Conservation (phyloP, 2,797 vertebrate species). For the Chromis chromis region DNA sequence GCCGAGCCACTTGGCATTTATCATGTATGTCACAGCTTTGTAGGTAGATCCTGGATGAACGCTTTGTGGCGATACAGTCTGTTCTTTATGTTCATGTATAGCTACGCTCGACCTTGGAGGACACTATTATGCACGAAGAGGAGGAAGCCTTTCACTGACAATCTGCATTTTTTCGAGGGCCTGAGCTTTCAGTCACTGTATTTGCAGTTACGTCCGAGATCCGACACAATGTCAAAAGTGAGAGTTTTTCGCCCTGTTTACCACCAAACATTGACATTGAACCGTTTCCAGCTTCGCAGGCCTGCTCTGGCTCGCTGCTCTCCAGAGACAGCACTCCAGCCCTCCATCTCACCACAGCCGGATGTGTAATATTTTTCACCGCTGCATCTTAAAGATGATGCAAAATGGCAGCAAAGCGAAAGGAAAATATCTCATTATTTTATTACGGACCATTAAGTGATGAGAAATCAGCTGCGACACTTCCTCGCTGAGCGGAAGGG, state of each 20-base stretch:
- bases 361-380: conserved; percentile 16
- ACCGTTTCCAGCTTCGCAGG: conserved; percentile 40
- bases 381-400: conserved; percentile 49
- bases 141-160: conserved; percentile 23
- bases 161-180: neutral
- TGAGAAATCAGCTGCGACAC: conserved; percentile 67
- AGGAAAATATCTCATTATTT: conserved; percentile 73
- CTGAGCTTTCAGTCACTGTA: conserved; percentile 26
- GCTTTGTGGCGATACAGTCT: conserved; percentile 13
- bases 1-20: conserved; percentile 44
- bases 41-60: conserved; percentile 38
- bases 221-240: conserved; percentile 60
- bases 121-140: conserved; percentile 11
- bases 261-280: conserved; percentile 51
- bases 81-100: conserved; percentile 1
- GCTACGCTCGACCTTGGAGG: conserved; percentile 35
- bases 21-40: conserved; percentile 41
- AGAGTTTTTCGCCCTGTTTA: conserved; percentile 54
- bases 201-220: conserved; percentile 40
- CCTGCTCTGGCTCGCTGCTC: conserved; percentile 32
- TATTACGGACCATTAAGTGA: conserved; percentile 69
- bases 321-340: conserved; percentile 21
- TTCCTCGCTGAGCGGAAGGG: conserved; percentile 48
- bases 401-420: conserved; percentile 70
- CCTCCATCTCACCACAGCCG: conserved; percentile 41